Conservation (phyloP, 2,888 invertebrate species). For the Eueremaeus valkanovi region DNA sequence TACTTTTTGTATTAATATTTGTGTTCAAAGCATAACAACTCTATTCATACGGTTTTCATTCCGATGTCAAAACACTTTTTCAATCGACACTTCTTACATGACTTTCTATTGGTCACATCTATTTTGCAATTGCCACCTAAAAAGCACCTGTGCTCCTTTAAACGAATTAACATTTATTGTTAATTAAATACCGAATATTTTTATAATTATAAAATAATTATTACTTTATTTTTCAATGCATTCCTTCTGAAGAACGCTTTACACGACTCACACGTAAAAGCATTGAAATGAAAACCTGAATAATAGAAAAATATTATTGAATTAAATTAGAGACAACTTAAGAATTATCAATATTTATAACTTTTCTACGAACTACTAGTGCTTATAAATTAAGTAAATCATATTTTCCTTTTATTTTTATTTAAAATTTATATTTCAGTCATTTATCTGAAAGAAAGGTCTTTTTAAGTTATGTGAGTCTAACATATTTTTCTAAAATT, state of each 20-base stretch:
- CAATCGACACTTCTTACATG: slow-evolving; percentile 92
- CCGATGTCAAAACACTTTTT: slow-evolving; percentile 89
- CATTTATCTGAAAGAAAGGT: no score
- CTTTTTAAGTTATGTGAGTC: no score
- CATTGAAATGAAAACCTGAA: slow-evolving; percentile 77
- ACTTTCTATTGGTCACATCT: slow-evolving; percentile 82
- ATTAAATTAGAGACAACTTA: no score
- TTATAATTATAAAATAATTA: slow-evolving; percentile 29
- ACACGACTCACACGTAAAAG: slow-evolving; percentile 92
- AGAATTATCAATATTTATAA: no score
- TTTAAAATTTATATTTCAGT: no score
- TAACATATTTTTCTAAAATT: no score
- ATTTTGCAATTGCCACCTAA: slow-evolving; percentile 87
- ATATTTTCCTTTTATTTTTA: no score
- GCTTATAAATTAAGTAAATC: no score
- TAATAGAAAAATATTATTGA: no score
- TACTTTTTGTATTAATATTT: neutral
- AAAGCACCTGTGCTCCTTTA: slow-evolving; percentile 84
- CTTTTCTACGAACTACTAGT: no score
- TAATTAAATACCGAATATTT: neutral
- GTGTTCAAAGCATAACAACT: neutral
- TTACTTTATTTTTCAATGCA: slow-evolving; percentile 77
- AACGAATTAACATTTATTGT: neutral
- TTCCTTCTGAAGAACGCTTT: slow-evolving; percentile 95
- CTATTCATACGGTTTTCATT: slow-evolving; percentile 70